Evolutionary conservation across 2,797 vertebrate genomes (phyloP), one percentile per base, ranked within the genome.

Genomic region (Rhynchotus rufescens): DNA sequence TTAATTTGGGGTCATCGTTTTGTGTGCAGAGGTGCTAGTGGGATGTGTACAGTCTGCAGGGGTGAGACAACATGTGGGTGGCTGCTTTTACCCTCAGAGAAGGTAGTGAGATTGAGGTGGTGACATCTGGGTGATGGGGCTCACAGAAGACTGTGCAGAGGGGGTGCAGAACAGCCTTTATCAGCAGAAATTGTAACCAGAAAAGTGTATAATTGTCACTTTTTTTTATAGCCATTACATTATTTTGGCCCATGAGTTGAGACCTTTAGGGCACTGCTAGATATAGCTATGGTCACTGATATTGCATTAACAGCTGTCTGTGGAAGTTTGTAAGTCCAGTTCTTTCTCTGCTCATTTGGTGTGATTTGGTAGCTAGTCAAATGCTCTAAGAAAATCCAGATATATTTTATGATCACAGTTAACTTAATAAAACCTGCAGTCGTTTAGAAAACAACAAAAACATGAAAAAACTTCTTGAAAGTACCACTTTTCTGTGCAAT

Each of bases 31-130:
- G 9, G 19, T 28, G 23, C 4, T 17, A 19, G 10, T 1, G 15
- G 47, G n/a, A 14, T 26, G 34, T 7, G 22, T 21, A 45, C 60
- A 34, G 13, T 12, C 17, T 56, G 16, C 40, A n/a, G 25, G 12
- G 4, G 7, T 34, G 54, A 7, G 15, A 1, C 32, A 6, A 2
- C 26, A 2, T 1, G 44, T 26, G 28, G 26, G 36, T 2, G 20
- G 49, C 30, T 3, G 42, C 75, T 36, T 17, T 40, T 49, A 44
- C 51, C 26, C 42, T 44, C 15, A 1, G 25, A 16, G 26, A 25
- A 26, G 19, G 42, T 45, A 54, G 21, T 0, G 1, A 44, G 16
- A 14, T 4, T 4, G 44, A 3, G 15, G 5, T 73, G 51, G 17
- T 87, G 23, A 40, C 51, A 15, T 8, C 9, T 16, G 9, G 0